phyloP scores from a whole-genome alignment of 64 coral and sea anemone species.

The Actinia tenebrosa region DNA sequence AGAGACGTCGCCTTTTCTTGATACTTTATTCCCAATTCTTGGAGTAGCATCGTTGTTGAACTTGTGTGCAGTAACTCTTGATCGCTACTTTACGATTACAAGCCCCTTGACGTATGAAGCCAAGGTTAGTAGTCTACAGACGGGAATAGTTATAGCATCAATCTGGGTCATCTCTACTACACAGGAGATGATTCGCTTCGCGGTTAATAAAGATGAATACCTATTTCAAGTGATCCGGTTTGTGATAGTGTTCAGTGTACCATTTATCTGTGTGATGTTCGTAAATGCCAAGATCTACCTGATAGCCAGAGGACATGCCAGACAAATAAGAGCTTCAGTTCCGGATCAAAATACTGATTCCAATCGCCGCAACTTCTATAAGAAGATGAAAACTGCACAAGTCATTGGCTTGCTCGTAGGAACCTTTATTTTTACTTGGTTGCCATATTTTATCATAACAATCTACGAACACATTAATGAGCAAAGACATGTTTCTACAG shows the following conservation, averaged over 20 bases:
- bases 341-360: neutral
- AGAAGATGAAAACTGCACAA: conserved; percentile 69
- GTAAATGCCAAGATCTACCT: conserved; percentile 60
- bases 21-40: conserved; percentile 54
- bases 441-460: conserved; percentile 51
- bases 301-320: conserved; percentile 62
- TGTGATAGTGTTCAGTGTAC: conserved; percentile 51
- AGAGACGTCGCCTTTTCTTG: conserved; percentile 3
- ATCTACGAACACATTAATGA: conserved; percentile 43
- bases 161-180: conserved; percentile 56
- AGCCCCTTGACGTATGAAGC: conserved; percentile 58
- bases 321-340: conserved; percentile 39
- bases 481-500: too few relatives aligned
- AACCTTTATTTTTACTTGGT: conserved; percentile 72
- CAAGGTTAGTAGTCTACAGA: conserved; percentile 29
- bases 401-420: conserved; percentile 74
- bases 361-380: conserved; percentile 42
- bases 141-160: conserved; percentile 16
- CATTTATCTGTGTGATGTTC: conserved; percentile 55
- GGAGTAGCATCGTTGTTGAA: conserved; percentile 72
- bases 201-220: neutral
- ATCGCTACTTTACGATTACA: conserved; percentile 64
- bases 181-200: conserved; percentile 45
- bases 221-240: conserved; percentile 65
- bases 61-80: conserved; percentile 77